Percentiles rank a stretch among this genome's conserved stretches.
These are phyloP conservation scores for Hyla sarda DNA, from an alignment of 2,113 vertebrate genomes.

Conservation along the genomic window DNA sequence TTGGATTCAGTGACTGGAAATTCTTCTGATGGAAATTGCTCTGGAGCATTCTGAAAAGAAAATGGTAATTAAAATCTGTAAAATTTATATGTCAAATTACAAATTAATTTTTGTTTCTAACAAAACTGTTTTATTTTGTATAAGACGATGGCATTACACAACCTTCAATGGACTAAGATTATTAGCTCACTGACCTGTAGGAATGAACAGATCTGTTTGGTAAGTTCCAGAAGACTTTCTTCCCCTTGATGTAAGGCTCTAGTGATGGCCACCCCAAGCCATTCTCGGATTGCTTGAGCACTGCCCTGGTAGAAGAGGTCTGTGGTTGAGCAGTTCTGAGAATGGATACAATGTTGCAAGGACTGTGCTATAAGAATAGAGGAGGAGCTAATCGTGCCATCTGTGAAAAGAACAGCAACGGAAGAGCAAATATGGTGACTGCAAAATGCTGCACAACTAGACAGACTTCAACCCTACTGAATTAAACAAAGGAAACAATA, in stretches of 20 bases:
- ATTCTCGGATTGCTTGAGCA: slow-evolving; percentile 87
- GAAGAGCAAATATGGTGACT: neutral
- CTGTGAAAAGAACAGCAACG: slow-evolving; percentile 68
- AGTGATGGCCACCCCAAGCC: slow-evolving; percentile 93
- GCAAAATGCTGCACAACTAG: no score
- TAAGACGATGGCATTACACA: neutral
- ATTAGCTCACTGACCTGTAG: slow-evolving; percentile 81
- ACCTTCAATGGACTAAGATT: neutral
- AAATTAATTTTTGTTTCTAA: neutral
- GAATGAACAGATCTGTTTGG: slow-evolving; percentile 95
- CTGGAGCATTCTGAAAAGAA: slow-evolving; percentile 85
- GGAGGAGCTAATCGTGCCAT: slow-evolving; percentile 92
- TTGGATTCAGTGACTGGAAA: slow-evolving; percentile 94
- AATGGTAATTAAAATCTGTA: neutral
- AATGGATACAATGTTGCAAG: slow-evolving; percentile 87
- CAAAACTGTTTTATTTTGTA: neutral
- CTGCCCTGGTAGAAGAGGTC: slow-evolving; percentile 97
- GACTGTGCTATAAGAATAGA: slow-evolving; percentile 94
- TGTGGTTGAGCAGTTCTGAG: slow-evolving; percentile 92
- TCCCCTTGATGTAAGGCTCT: slow-evolving; percentile 94
- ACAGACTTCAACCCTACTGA: no score
- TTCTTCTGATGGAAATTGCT: slow-evolving; percentile 95
- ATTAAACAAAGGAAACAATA: neutral
- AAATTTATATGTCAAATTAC: no score
- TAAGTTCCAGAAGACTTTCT: slow-evolving; percentile 92